Evolutionary conservation across 2,113 vertebrate species (phyloP), one percentile per base, ranked within the genome.

Genomic region (Fukomys damarensis): DNA sequence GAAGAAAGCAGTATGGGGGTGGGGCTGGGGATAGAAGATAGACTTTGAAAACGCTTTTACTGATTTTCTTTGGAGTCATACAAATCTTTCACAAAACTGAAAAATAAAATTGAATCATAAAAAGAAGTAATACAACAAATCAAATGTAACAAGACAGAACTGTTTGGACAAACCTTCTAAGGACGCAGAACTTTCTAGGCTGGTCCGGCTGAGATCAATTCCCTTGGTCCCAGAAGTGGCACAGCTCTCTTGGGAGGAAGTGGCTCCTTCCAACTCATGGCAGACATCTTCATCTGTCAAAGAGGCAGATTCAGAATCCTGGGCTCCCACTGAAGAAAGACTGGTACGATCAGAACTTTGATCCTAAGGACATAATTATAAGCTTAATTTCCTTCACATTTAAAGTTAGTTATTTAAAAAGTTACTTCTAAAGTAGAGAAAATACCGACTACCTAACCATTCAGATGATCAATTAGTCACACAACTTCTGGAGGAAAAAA

Each of bases 301-400:
- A 43, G 99, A 99, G 95, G 98, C 98, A 96, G 99, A 99, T 97
- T 99, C 99, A n/a, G 99, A 99, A 89, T 99, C 99, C 54, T 98
- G 98, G 88, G 99, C 99, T 97, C 99, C 99, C 98, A 99, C 98
- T 17, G 99, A 99, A 66, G 99, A 99, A 96, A 99, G 98, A 91
- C 99, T 99, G 95, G 99, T 98, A 96, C 98, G 98, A 97, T 99
- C 99, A 96, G 99, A 99, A 98, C 99, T 99, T 98, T 98, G 98
- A 96, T 99, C 99, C 99, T 99, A 98, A 66, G 94, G 97, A 97
- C 88, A 97, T 41, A 98, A 97, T 97, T 96, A 96, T 85, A 97
- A 93, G 77, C 96, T 97, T 98, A 94, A 95, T 95, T 97, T 97
- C 94, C 54, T 97, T 91, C 85, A 96, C 59, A 96, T 86, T 92